A percentile compares a stretch with the other conserved stretches of the same genome.
phyloP scores from a whole-genome alignment of 2,113 vertebrate species.

The Emberiza fucata region DNA sequence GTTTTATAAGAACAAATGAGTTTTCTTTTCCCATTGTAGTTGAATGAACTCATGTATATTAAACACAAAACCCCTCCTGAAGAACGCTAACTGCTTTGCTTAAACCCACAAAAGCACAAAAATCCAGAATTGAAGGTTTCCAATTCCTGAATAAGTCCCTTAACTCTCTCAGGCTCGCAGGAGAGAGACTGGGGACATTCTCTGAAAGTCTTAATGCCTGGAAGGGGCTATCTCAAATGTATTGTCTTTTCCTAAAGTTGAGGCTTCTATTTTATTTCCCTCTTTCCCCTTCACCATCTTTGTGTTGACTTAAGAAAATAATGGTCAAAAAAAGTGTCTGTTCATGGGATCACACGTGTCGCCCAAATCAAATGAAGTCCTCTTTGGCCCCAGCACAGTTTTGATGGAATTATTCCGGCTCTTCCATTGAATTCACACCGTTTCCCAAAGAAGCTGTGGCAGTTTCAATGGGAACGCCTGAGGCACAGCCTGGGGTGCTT shows the following conservation, averaged over 20 bases:
- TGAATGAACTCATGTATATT: constrained; percentile 58
- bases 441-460: constrained; percentile 25
- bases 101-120: constrained; percentile 44
- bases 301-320: constrained; percentile 44
- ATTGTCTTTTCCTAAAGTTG: constrained; percentile 36
- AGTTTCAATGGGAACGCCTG: constrained; percentile 33
- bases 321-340: constrained; percentile 10
- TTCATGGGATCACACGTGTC: constrained; percentile 25
- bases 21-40: constrained; percentile 48
- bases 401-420: constrained; percentile 46
- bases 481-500: constrained; percentile 31
- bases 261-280: constrained; percentile 40
- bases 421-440: constrained; percentile 25
- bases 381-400: constrained; percentile 10
- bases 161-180: constrained; percentile 16
- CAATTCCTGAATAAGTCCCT: constrained; percentile 47
- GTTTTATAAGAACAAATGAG: constrained; percentile 31
- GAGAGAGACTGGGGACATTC: not conserved
- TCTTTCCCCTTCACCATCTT: constrained; percentile 22
- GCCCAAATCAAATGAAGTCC: constrained; percentile 33
- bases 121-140: constrained; percentile 25
- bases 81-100: constrained; percentile 24
- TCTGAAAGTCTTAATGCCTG: not conserved
- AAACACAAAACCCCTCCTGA: constrained; percentile 50
- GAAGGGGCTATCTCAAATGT: constrained; percentile 1